phyloP scores from a whole-genome alignment of 2,797 vertebrate species.

The Pelodytes ibericus region DNA sequence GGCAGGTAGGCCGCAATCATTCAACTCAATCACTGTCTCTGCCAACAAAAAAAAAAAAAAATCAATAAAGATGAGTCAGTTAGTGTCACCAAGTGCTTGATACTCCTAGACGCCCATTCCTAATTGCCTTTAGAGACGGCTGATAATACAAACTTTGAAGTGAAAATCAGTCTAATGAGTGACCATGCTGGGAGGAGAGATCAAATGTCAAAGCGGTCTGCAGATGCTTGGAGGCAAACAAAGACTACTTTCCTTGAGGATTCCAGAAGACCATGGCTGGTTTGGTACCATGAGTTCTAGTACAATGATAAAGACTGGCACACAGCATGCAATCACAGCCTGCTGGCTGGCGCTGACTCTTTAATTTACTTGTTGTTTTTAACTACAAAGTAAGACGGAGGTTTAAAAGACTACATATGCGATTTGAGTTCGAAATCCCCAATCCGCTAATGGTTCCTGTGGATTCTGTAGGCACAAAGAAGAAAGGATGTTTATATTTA shows the following conservation, averaged over 20 bases:
- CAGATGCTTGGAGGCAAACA: constrained; percentile 72
- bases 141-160: constrained; percentile 91
- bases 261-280: constrained; percentile 72
- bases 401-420: constrained; percentile 51
- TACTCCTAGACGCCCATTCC: constrained; percentile 89
- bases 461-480: constrained; percentile 22
- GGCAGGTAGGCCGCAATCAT: constrained; percentile 77
- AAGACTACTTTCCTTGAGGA: constrained; percentile 73
- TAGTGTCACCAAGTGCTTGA: constrained; percentile 83
- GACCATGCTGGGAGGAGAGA: constrained; percentile 73
- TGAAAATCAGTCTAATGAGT: constrained; percentile 88
- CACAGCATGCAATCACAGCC: constrained; percentile 74
- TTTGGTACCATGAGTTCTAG: constrained; percentile 70
- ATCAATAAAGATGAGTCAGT: constrained; percentile 86
- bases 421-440: constrained; percentile 25
- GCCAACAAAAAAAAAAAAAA: constrained; percentile 86
- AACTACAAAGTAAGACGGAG: constrained; percentile 49
- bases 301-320: constrained; percentile 79
- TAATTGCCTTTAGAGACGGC: constrained; percentile 90
- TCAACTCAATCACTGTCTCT: constrained; percentile 87
- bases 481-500: constrained; percentile 35
- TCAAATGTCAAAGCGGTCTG: constrained; percentile 72
- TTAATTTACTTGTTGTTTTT: constrained; percentile 74
- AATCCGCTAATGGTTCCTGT: constrained; percentile 28
- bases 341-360: constrained; percentile 72